These are phyloP conservation scores for Limosa lapponica DNA, from an alignment of 2,797 vertebrate species.

Conservation along the genomic window DNA sequence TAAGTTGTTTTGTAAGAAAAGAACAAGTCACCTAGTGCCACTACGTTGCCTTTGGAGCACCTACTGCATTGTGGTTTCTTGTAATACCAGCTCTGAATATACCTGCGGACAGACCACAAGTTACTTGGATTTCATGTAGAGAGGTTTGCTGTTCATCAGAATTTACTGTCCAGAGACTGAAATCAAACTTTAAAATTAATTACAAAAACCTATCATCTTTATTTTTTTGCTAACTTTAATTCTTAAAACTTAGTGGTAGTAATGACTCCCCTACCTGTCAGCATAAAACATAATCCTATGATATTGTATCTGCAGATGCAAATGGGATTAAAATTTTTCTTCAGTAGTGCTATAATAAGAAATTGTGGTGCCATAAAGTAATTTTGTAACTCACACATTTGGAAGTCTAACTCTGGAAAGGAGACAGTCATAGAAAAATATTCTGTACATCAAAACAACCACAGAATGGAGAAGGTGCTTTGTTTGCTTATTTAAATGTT, in stretches of 20 bases:
- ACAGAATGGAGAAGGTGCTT: background rate
- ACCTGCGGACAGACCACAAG: rapidly evolving
- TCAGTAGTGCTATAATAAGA: background rate
- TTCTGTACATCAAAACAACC: background rate
- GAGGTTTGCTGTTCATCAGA: background rate
- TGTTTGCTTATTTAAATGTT: background rate
- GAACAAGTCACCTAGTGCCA: background rate
- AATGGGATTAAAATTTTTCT: background rate
- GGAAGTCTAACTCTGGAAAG: background rate
- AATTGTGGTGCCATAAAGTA: background rate
- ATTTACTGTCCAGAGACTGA: background rate
- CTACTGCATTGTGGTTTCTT: background rate
- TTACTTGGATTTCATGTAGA: background rate
- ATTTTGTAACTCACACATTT: background rate
- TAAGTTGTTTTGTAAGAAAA: background rate
- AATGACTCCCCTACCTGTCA: background rate
- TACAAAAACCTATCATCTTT: background rate
- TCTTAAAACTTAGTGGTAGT: background rate
- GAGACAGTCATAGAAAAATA: background rate
- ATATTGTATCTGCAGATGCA: background rate
- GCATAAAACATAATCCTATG: background rate
- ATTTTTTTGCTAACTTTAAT: background rate
- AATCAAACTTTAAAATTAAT: background rate
- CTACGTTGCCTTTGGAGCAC: background rate
- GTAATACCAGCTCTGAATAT: background rate